phyloP scores from a whole-genome alignment of 2,888 invertebrate species.

The Ochropleura leucogaster region DNA sequence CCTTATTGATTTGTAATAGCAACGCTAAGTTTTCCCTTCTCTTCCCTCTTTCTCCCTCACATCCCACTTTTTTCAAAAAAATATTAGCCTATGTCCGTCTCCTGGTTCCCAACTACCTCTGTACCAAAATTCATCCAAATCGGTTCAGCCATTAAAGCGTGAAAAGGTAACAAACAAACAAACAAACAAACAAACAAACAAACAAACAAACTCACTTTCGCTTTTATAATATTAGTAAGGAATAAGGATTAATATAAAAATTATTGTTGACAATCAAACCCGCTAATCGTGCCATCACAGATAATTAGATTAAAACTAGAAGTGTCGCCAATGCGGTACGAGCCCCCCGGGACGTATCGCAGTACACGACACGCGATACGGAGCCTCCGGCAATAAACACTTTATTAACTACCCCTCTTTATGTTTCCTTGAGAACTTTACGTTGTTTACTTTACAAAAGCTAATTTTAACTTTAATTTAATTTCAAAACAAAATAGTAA shows the following conservation, averaged over 20 bases:
- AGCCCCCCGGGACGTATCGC: constrained; percentile 55
- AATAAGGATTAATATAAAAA: neutral
- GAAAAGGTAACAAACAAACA: too few species aligned
- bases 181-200: too few species aligned
- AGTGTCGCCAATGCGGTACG: constrained; percentile 40
- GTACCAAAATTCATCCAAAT: too few species aligned
- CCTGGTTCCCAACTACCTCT: too few species aligned
- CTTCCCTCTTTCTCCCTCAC: too few species aligned
- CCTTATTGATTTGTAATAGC: too few species aligned
- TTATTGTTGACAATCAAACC: constrained; percentile 18
- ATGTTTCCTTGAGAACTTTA: constrained; percentile 49
- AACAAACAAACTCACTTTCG: too few species aligned
- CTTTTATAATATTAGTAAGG: too few species aligned
- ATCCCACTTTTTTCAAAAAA: too few species aligned
- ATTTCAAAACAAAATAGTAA: constrained; percentile 4
- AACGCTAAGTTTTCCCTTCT: too few species aligned
- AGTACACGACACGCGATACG: constrained; percentile 59
- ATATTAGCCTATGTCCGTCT: too few species aligned
- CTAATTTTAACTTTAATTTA: constrained; percentile 44
- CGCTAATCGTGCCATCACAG: constrained; percentile 39
- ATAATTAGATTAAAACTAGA: constrained; percentile 61
- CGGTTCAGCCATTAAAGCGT: too few species aligned
- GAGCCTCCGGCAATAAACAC: constrained; percentile 59
- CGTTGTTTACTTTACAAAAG: constrained; percentile 36
- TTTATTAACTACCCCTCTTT: constrained; percentile 53